These are phyloP conservation scores for Cynaeus angustus DNA, from an alignment of 2,888 invertebrate genomes.

Conservation along the genomic window DNA sequence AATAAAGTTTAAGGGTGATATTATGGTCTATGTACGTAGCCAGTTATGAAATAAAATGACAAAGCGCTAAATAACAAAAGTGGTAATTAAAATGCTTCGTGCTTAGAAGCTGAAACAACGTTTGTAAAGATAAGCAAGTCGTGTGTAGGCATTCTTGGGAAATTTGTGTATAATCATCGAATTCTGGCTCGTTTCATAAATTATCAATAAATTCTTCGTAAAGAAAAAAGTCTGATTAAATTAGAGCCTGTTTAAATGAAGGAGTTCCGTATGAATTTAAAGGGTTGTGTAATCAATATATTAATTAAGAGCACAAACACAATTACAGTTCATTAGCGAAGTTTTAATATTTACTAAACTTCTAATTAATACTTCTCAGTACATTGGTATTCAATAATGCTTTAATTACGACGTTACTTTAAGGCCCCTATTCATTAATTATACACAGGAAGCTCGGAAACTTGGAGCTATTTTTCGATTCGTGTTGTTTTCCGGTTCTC, in stretches of 20 bases:
- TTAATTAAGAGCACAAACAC: slow-evolving; percentile 71
- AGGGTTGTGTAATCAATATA: slow-evolving; percentile 70
- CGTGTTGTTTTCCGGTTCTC: slow-evolving; percentile 38
- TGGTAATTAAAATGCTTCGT: slow-evolving; percentile 45
- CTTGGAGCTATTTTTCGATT: slow-evolving; percentile 49
- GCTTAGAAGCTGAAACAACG: slow-evolving; percentile 38
- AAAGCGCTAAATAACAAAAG: slow-evolving; percentile 42
- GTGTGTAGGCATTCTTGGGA: slow-evolving; percentile 30
- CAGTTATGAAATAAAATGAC: slow-evolving; percentile 33
- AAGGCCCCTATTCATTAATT: slow-evolving; percentile 51
- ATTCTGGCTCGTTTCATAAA: slow-evolving; percentile 35
- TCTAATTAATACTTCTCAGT: slow-evolving; percentile 69
- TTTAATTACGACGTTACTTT: slow-evolving; percentile 59
- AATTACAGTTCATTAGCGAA: slow-evolving; percentile 71
- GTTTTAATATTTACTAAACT: slow-evolving; percentile 71
- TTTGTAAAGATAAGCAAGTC: slow-evolving; percentile 36
- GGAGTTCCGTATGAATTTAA: slow-evolving; percentile 64
- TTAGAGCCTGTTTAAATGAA: slow-evolving; percentile 61
- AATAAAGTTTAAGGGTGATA: slow-evolving; percentile 15
- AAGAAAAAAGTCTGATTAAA: slow-evolving; percentile 53
- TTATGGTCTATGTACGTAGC: slow-evolving; percentile 14
- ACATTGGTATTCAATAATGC: slow-evolving; percentile 65
- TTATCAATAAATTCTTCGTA: slow-evolving; percentile 37
- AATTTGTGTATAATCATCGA: slow-evolving; percentile 36
- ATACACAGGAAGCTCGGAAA: slow-evolving; percentile 47